Evolutionary conservation across 64 coral and sea anemone genomes (phyloP).

Genomic region (Acropora tenuis): DNA sequence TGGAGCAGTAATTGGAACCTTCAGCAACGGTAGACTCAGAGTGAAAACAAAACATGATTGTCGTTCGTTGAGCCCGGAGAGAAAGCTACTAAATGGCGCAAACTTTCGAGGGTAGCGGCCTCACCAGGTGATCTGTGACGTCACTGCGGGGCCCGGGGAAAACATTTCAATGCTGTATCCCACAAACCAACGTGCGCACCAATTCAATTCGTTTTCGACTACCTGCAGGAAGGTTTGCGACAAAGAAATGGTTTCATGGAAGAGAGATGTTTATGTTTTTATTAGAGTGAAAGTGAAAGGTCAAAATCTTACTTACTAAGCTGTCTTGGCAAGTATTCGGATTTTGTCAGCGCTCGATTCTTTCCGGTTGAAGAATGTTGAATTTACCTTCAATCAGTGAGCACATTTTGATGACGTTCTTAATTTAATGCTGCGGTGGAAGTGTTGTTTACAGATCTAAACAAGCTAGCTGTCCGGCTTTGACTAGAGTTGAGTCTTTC

Average conservation of each 20-base stretch:
- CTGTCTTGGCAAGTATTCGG: neutral
- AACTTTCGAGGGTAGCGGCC: too few species aligned
- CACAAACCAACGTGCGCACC: neutral
- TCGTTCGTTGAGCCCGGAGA: too few species aligned
- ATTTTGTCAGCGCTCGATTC: constrained; percentile 23
- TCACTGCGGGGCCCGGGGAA: neutral
- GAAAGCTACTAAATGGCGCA: too few species aligned
- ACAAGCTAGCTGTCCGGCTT: neutral
- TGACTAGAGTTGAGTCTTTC: too few species aligned
- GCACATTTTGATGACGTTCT: constrained; percentile 25
- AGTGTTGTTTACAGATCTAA: constrained; percentile 24
- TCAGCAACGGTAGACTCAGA: too few species aligned
- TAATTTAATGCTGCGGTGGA: constrained; percentile 16
- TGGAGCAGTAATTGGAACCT: too few species aligned
- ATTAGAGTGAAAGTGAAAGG: constrained; percentile 7
- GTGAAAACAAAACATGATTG: too few species aligned
- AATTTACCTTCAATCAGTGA: constrained; percentile 28
- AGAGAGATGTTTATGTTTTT: constrained; percentile 5
- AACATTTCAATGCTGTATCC: neutral
- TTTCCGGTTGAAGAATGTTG: constrained; percentile 24
- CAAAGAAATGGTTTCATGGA: constrained; percentile 20
- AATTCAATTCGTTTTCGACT: constrained; percentile 2
- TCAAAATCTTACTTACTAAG: constrained; percentile 23
- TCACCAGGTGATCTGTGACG: neutral
- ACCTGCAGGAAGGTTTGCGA: neutral